Percentiles rank a stretch among this genome's conserved stretches.
Conservation (phyloP, 2,888 invertebrate genomes). For the Cyclophora punctaria region DNA sequence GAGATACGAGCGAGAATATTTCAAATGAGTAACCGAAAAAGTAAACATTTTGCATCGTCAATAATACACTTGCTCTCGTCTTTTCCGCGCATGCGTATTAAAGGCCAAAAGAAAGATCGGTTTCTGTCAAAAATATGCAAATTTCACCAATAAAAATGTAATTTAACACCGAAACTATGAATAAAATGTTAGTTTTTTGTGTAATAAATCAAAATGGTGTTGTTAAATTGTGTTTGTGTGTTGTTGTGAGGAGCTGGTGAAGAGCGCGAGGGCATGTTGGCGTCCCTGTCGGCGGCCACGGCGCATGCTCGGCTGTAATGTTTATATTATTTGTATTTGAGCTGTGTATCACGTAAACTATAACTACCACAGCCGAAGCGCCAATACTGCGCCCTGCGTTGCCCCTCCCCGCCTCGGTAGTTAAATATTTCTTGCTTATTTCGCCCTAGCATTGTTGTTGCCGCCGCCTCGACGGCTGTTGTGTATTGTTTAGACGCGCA, state of each 20-base stretch:
- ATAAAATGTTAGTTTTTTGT: slow-evolving; percentile 31
- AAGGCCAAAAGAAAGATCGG: slow-evolving; percentile 23
- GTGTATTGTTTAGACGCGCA: slow-evolving; percentile 70
- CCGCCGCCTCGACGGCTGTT: slow-evolving; percentile 69
- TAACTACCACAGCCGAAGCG: slow-evolving; percentile 75
- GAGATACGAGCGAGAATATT: no score
- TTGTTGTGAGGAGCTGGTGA: slow-evolving; percentile 5
- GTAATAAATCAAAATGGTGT: background rate
- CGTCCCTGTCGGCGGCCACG: slow-evolving; percentile 54
- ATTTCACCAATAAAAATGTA: slow-evolving; percentile 66
- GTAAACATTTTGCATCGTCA: slow-evolving; percentile 73
- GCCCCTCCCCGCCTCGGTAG: slow-evolving; percentile 70
- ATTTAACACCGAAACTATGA: slow-evolving; percentile 48
- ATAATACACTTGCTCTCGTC: slow-evolving; percentile 47
- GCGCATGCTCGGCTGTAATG: slow-evolving; percentile 73
- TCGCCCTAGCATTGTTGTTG: slow-evolving; percentile 75
- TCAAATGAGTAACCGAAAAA: slow-evolving; percentile 31
- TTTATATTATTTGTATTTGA: slow-evolving; percentile 78
- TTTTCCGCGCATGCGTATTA: slow-evolving; percentile 53
- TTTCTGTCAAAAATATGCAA: slow-evolving; percentile 72
- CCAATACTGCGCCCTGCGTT: slow-evolving; percentile 71
- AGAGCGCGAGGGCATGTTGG: slow-evolving; percentile 20
- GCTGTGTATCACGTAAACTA: slow-evolving; percentile 77
- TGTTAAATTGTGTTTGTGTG: slow-evolving; percentile 17
- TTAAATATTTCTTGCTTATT: slow-evolving; percentile 78